Conservation (phyloP, 2,888 invertebrate species). For the Metopia argyrocephala region DNA sequence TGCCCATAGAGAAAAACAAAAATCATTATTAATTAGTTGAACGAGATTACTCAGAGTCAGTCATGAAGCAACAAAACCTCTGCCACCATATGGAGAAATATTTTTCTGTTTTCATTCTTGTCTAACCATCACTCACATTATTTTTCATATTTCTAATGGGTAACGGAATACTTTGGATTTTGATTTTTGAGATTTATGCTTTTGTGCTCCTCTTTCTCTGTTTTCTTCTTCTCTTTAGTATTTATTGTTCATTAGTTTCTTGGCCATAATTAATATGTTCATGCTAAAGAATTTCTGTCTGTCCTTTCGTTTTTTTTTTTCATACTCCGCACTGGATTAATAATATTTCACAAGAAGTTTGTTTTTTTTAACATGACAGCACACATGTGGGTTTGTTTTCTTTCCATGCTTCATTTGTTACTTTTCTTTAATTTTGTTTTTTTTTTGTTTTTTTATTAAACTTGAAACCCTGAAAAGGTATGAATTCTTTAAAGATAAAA, state of each 20-base stretch:
- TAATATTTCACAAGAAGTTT: neutral
- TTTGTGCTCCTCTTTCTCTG: neutral
- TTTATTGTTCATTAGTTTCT: conserved; percentile 49
- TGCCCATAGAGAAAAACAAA: too few species aligned
- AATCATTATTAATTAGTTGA: neutral
- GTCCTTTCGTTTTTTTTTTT: neutral
- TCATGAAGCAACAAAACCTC: too few species aligned
- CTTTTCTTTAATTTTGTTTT: too few species aligned
- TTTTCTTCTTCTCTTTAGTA: neutral
- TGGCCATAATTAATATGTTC: conserved; percentile 59
- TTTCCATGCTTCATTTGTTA: too few species aligned
- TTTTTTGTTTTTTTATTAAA: too few species aligned
- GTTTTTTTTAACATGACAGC: conserved; percentile 7
- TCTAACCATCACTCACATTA: too few species aligned
- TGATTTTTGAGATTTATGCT: conserved; percentile 21
- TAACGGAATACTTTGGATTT: conserved; percentile 51
- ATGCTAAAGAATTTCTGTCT: conserved; percentile 34
- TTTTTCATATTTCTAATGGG: conserved; percentile 5
- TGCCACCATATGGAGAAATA: too few species aligned
- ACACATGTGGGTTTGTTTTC: conserved; percentile 40
- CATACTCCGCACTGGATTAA: conserved; percentile 10
- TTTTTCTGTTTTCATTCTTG: conserved; percentile 19
- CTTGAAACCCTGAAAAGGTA: too few species aligned
- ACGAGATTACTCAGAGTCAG: conserved; percentile 28
- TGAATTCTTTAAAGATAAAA: too few species aligned